Conservation (phyloP, 1,140 invertebrate species). For the Scaptomyza graminum region DNA sequence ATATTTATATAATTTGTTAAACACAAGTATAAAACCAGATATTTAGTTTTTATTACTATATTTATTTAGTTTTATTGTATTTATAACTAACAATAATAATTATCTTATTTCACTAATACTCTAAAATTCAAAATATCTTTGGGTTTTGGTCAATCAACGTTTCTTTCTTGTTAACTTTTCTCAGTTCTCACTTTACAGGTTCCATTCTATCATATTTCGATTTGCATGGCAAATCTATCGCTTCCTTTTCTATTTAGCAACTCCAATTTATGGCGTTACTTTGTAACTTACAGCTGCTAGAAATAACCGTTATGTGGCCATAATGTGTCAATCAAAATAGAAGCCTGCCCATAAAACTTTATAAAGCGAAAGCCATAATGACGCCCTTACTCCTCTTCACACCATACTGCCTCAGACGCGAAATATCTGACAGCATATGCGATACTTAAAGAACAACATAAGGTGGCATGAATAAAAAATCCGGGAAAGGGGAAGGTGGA, state of each 20-base stretch:
- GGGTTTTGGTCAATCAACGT: too few relatives aligned
- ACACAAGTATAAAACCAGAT: too few relatives aligned
- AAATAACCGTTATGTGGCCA: constrained; percentile 21
- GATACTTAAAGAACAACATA: constrained; percentile 5
- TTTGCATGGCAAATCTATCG: background rate
- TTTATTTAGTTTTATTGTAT: too few relatives aligned
- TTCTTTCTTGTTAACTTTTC: too few relatives aligned
- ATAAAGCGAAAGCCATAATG: constrained; percentile 17
- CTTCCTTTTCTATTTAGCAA: background rate
- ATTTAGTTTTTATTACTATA: too few relatives aligned
- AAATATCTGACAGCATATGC: constrained; percentile 7
- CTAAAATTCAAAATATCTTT: too few relatives aligned
- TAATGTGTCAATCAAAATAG: constrained; percentile 29
- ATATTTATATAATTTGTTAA: too few relatives aligned
- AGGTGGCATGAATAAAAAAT: background rate
- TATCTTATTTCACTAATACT: too few relatives aligned
- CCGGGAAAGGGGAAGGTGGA: background rate
- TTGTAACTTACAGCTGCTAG: constrained; percentile 2
- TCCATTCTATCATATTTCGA: background rate
- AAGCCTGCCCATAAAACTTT: constrained; percentile 20
- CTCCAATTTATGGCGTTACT: background rate
- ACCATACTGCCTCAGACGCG: background rate
- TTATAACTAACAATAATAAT: too few relatives aligned
- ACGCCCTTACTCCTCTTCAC: background rate
- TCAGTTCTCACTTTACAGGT: too few relatives aligned